Percentiles rank a stretch among this genome's conserved stretches.
Conservation (phyloP, 2,888 invertebrate species). For the Drosophila cracens region DNA sequence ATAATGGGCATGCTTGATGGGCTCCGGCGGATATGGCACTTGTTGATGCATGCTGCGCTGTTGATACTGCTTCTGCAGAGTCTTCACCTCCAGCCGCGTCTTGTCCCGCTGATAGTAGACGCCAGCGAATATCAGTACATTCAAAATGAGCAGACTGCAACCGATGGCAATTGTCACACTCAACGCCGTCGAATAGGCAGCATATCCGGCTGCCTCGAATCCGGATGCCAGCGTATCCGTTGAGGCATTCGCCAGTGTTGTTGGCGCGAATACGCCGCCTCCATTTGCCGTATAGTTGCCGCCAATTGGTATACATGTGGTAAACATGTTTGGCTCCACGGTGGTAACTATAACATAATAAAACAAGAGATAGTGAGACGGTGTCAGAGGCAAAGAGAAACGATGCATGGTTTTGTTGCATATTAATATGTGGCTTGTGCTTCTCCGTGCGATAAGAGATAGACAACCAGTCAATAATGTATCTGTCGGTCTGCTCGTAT, state of each 20-base stretch:
- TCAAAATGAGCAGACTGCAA: slow-evolving; percentile 95
- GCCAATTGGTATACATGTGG: slow-evolving; percentile 86
- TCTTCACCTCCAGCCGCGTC: slow-evolving; percentile 92
- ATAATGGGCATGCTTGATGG: slow-evolving; percentile 93
- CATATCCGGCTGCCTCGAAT: slow-evolving; percentile 93
- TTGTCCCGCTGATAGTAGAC: slow-evolving; percentile 97
- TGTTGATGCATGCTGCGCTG: slow-evolving; percentile 88
- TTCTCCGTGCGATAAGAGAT: slow-evolving; percentile 9
- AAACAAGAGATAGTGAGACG: slow-evolving; percentile 1
- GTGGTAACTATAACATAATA: slow-evolving; percentile 81
- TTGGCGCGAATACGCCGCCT: slow-evolving; percentile 85
- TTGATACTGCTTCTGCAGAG: slow-evolving; percentile 90
- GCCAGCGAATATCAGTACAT: slow-evolving; percentile 96
- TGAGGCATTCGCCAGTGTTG: slow-evolving; percentile 88
- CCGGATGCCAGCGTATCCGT: slow-evolving; percentile 91
- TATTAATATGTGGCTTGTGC: slow-evolving; percentile 40
- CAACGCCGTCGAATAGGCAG: slow-evolving; percentile 95
- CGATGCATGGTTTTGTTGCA: slow-evolving; percentile 20
- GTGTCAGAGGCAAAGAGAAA: slow-evolving; percentile 6
- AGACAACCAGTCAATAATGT: slow-evolving; percentile 18
- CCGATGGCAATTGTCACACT: slow-evolving; percentile 98
- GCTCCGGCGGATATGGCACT: slow-evolving; percentile 88
- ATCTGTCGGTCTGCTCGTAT: background rate
- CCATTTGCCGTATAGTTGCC: slow-evolving; percentile 82
- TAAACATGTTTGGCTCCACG: slow-evolving; percentile 85